Evolutionary conservation across 2,797 vertebrate genomes (phyloP).

Genomic region (Echeneis naucrates): DNA sequence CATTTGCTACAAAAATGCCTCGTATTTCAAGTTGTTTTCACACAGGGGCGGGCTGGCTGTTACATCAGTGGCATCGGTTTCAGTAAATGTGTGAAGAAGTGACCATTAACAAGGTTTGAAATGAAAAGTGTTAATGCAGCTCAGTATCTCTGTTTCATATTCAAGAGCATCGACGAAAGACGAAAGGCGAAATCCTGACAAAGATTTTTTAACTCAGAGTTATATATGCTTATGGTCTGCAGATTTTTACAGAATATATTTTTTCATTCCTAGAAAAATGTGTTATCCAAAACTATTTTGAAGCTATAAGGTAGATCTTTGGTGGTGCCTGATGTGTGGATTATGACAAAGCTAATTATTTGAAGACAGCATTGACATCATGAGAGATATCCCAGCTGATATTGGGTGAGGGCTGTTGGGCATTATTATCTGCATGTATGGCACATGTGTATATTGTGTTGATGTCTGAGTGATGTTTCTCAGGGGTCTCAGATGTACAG

Average conservation of each 20-base stretch:
- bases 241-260: no score
- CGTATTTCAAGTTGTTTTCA: conserved; percentile 18
- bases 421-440: conserved; percentile 2
- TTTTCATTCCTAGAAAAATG: no score
- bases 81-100: conserved; percentile 22
- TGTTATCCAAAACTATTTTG: not conserved
- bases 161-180: conserved; percentile 22
- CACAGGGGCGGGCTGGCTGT: not conserved
- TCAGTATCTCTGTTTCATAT: conserved; percentile 23
- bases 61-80: conserved; percentile 27
- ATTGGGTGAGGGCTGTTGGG: not conserved
- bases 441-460: conserved; percentile 49
- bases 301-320: not conserved
- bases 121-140: conserved; percentile 41
- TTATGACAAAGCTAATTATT: no score
- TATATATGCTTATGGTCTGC: not conserved
- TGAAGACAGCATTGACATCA: not conserved
- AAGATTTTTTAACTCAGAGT: no score
- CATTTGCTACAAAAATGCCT: conserved; percentile 1
- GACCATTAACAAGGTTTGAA: conserved; percentile 39
- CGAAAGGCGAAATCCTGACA: not conserved
- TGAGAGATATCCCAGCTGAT: no score
- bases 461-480: no score
- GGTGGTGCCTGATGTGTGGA: no score
- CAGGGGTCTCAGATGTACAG: conserved; percentile 59